A percentile compares a stretch with the other conserved stretches of the same genome.
Evolutionary conservation across 2,888 invertebrate species (phyloP).

Genomic region (Crocallis elinguaria): DNA sequence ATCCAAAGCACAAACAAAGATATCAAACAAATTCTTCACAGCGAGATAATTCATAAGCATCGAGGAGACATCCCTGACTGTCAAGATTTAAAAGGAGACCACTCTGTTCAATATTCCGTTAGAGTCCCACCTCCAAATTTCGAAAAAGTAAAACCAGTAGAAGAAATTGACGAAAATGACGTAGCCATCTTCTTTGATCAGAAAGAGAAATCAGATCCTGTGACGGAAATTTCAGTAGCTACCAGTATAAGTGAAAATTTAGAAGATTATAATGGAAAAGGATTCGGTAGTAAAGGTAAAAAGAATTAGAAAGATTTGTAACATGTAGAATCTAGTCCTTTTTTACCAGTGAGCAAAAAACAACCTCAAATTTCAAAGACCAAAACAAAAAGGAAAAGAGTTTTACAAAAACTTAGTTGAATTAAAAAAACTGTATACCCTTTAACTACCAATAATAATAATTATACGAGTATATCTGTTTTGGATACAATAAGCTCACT

Average conservation of each 20-base stretch:
- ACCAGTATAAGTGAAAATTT: constrained; percentile 74
- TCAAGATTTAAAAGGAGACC: constrained; percentile 67
- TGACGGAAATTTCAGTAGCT: constrained; percentile 78
- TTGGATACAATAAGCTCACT: constrained; percentile 42
- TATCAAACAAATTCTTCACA: constrained; percentile 47
- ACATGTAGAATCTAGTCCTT: constrained; percentile 55
- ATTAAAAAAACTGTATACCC: no score
- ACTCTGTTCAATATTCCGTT: constrained; percentile 72
- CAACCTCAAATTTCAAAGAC: background rate
- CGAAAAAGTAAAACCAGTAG: constrained; percentile 56
- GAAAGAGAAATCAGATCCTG: constrained; percentile 51
- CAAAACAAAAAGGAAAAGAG: background rate
- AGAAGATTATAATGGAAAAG: constrained; percentile 47
- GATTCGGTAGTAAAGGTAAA: constrained; percentile 62
- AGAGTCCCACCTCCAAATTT: constrained; percentile 66
- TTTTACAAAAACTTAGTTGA: no score
- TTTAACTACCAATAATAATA: background rate
- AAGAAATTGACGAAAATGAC: constrained; percentile 82
- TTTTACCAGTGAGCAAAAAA: constrained; percentile 45
- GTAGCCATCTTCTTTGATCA: constrained; percentile 85
- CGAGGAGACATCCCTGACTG: constrained; percentile 66
- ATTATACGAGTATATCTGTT: background rate
- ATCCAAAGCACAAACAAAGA: constrained; percentile 54
- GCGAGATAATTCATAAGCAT: constrained; percentile 49
- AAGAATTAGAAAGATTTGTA: constrained; percentile 49